A percentile compares a stretch with the other conserved stretches of the same genome.
Conservation (phyloP, 1,140 invertebrate species). For the Drosophila yakuba region DNA sequence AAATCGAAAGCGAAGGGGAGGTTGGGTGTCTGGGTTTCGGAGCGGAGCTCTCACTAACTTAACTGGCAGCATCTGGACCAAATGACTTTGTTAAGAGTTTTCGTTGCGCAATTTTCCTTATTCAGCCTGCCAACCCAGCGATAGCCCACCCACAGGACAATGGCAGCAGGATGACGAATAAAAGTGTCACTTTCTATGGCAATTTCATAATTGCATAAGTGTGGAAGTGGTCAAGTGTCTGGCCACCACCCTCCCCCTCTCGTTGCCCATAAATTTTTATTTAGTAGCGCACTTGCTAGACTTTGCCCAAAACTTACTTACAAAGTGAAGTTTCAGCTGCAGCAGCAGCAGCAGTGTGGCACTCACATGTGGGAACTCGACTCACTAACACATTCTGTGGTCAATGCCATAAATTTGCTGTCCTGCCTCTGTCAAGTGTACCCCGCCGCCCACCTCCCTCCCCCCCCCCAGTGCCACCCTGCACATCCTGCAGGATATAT, state of each 20-base stretch:
- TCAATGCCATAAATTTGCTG: constrained; percentile 65
- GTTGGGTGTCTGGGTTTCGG: constrained; percentile 8
- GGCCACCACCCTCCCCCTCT: constrained; percentile 5
- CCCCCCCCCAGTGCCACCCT: not conserved
- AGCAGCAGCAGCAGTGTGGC: constrained; percentile 26
- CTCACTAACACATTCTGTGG: constrained; percentile 56
- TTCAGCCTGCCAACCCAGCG: constrained; percentile 18
- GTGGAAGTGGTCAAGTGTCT: constrained; percentile 80
- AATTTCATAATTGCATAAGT: constrained; percentile 84
- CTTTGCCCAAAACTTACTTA: constrained; percentile 69
- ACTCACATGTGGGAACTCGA: constrained; percentile 42
- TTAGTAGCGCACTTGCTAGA: constrained; percentile 67
- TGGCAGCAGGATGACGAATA: constrained; percentile 73
- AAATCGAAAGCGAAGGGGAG: not conserved
- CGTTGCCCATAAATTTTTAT: constrained; percentile 71
- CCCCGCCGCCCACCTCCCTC: too few species aligned
- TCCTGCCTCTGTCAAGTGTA: constrained; percentile 42
- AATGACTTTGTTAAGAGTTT: constrained; percentile 84
- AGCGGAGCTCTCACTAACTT: constrained; percentile 54
- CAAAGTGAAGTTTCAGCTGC: constrained; percentile 66
- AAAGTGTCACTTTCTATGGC: constrained; percentile 83
- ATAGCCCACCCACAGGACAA: constrained; percentile 45
- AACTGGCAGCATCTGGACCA: constrained; percentile 79
- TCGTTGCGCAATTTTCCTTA: constrained; percentile 80
- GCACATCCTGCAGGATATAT: constrained; percentile 14